Percentiles rank a stretch among this genome's conserved stretches.
Evolutionary conservation across 2,797 vertebrate species (phyloP).

Genomic region (Rhyacichthys aspro): DNA sequence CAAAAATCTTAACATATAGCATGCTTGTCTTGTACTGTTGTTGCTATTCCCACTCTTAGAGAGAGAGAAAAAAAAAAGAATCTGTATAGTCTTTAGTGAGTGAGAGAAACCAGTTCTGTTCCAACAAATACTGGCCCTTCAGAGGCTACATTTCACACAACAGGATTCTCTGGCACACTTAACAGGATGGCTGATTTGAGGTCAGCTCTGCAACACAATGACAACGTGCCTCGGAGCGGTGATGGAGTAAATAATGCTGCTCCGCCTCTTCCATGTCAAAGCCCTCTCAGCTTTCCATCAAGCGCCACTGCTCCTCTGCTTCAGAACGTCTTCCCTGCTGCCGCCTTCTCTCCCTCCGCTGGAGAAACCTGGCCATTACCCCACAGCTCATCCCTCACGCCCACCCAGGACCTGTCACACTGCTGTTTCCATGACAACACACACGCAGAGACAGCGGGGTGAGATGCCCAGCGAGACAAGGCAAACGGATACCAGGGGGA

Average conservation of each 20-base stretch:
- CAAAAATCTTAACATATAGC: too few species aligned
- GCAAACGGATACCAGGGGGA: constrained; percentile 61
- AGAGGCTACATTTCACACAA: constrained; percentile 35
- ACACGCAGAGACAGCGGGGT: constrained; percentile 74
- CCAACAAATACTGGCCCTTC: constrained; percentile 7
- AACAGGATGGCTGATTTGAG: constrained; percentile 58
- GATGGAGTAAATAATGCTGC: constrained; percentile 48
- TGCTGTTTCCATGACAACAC: constrained; percentile 81
- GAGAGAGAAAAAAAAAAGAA: too few species aligned
- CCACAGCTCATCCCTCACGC: constrained; percentile 78
- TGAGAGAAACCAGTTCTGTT: constrained; percentile 3
- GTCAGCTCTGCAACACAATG: constrained; percentile 63
- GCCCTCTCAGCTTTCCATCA: constrained; percentile 57
- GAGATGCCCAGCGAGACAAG: constrained; percentile 76
- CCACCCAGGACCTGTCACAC: constrained; percentile 80
- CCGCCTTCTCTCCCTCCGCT: constrained; percentile 35
- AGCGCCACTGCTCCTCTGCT: constrained; percentile 33
- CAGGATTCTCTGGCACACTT: constrained; percentile 35
- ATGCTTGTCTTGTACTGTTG: too few species aligned
- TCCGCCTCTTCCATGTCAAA: constrained; percentile 56
- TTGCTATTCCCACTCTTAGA: too few species aligned
- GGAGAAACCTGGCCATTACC: constrained; percentile 78
- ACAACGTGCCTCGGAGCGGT: constrained; percentile 54
- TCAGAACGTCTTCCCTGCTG: constrained; percentile 27
- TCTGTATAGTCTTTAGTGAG: too few species aligned